Evolutionary conservation across 2,113 vertebrate genomes (phyloP).

Genomic region (Oriolus oriolus): DNA sequence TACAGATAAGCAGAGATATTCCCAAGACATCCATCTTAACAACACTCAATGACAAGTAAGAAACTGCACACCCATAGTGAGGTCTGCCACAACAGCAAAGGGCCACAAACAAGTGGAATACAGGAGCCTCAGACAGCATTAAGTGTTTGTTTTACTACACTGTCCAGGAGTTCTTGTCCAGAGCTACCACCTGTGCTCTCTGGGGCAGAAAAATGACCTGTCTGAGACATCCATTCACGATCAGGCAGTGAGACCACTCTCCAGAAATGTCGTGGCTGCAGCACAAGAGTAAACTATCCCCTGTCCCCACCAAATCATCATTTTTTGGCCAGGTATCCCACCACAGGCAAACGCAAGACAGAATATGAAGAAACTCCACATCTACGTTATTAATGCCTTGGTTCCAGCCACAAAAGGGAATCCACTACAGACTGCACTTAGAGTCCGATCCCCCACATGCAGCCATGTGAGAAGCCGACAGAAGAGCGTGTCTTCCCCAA

Average conservation of each 20-base stretch:
- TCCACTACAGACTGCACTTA: neutral
- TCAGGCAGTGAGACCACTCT: neutral
- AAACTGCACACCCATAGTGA: accelerated
- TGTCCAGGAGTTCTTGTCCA: neutral
- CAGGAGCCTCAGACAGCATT: neutral
- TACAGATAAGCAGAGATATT: neutral
- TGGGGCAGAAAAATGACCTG: neutral
- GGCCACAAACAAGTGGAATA: neutral
- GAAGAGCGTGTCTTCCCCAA: neutral
- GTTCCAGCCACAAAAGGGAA: neutral
- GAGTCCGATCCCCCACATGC: neutral
- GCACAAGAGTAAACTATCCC: neutral
- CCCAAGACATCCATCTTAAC: neutral
- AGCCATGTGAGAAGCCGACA: neutral
- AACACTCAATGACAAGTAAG: neutral
- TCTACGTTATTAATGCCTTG: neutral
- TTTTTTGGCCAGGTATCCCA: neutral
- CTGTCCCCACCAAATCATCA: neutral
- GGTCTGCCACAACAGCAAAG: neutral
- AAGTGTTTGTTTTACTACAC: neutral
- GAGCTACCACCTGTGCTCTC: neutral
- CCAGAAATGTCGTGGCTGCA: neutral
- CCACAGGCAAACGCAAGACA: neutral
- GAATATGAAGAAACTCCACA: neutral
- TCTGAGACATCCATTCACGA: neutral